Percentiles rank a stretch among this genome's conserved stretches.
Conservation (phyloP, 2,113 vertebrate genomes). For the Eolophus roseicapilla region DNA sequence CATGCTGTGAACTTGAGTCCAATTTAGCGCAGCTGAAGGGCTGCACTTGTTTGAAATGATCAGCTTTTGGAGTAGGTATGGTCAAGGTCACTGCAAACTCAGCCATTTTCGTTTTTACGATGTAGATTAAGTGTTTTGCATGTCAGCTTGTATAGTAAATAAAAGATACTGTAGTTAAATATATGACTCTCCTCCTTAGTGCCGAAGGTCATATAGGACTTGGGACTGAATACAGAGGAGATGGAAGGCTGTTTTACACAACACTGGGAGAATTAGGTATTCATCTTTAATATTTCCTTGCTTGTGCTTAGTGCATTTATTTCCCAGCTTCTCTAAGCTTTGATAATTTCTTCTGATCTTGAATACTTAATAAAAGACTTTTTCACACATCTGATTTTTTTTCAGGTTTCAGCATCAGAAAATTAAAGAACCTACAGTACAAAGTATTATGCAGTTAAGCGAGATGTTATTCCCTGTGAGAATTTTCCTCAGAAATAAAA, state of each 20-base stretch:
- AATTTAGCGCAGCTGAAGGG: background rate
- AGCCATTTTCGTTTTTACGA: conserved; percentile 39
- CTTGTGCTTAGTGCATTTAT: background rate
- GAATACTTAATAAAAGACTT: background rate
- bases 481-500: background rate
- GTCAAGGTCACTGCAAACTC: conserved; percentile 56
- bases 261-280: background rate
- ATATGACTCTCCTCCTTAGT: conserved; percentile 46
- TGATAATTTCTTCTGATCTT: conserved; percentile 3
- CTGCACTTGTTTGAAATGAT: background rate
- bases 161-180: conserved; percentile 60
- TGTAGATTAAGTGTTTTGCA: conserved; percentile 63
- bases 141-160: conserved; percentile 58
- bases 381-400: background rate
- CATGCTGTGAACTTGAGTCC: background rate
- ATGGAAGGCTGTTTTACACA: background rate
- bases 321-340: background rate
- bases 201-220: conserved; percentile 30
- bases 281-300: background rate
- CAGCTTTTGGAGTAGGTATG: background rate
- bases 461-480: background rate
- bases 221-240: conserved; percentile 3
- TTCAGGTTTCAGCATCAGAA: background rate
- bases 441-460: background rate
- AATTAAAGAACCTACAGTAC: background rate